Evolutionary conservation across 1,140 invertebrate species (phyloP).

Genomic region (Steinernema khuongi): DNA sequence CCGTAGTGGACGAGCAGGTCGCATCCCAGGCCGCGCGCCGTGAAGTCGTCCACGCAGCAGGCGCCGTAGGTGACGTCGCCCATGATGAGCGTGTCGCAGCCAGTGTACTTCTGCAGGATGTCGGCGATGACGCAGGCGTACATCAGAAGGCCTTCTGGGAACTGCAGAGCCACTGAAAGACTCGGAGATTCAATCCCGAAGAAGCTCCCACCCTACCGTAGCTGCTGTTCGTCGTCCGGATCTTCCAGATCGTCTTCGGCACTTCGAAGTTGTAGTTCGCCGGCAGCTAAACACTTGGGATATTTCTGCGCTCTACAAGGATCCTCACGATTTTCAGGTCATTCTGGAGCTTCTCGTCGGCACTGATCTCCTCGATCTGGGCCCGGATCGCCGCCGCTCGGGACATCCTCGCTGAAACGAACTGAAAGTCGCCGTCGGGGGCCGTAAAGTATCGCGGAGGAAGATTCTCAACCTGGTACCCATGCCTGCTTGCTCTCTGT

Average conservation of each 20-base stretch:
- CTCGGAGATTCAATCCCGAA: slow-evolving; percentile 2
- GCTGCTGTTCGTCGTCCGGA: slow-evolving; percentile 73
- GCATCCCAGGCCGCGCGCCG: slow-evolving; percentile 77
- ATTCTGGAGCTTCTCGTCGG: slow-evolving; percentile 28
- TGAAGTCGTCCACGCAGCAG: slow-evolving; percentile 97
- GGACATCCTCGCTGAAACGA: slow-evolving; percentile 6
- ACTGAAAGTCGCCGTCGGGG: neutral
- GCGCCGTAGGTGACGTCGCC: slow-evolving; percentile 95
- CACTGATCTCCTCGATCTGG: slow-evolving; percentile 36
- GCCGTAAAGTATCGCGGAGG: neutral
- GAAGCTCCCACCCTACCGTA: slow-evolving; percentile 56
- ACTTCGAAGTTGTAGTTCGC: slow-evolving; percentile 98
- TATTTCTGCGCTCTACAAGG: neutral
- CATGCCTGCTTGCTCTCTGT: neutral
- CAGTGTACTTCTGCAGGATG: slow-evolving; percentile 86
- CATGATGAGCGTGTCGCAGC: slow-evolving; percentile 90
- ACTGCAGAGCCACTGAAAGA: slow-evolving; percentile 78
- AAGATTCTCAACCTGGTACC: neutral
- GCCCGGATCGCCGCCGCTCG: slow-evolving; percentile 23
- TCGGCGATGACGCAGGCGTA: slow-evolving; percentile 88
- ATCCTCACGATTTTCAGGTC: slow-evolving; percentile 38
- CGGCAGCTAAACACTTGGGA: slow-evolving; percentile 66
- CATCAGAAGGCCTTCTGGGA: slow-evolving; percentile 87
- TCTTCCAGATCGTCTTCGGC: slow-evolving; percentile 94
- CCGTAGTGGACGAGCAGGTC: slow-evolving; percentile 95